Base-by-base conservation (phyloP, 2,888 invertebrate genomes). In the Carpatolechia fugitivella region DNA sequence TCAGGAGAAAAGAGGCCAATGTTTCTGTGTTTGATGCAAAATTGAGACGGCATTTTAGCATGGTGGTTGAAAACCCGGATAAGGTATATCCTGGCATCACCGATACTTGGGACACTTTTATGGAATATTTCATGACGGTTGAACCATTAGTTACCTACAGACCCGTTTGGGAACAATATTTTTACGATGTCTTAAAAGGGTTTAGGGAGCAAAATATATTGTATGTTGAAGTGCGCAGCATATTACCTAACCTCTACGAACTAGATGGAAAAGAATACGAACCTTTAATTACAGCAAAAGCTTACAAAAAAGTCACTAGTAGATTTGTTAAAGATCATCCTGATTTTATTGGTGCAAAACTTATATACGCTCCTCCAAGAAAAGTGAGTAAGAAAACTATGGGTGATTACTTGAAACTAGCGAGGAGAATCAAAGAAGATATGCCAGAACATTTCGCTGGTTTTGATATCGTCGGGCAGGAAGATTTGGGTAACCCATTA, bases 391-490 rank as follows among this genome's bases (percentile, higher is more conserved):
- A 65, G 0, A 56, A 65, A 0, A 72, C 78, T 0, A 68, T 93
- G 0, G 71, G 78, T 0, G 63, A 73, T 0, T 92, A 93, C 64
- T 72, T 94, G 38, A 51, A 66, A 41, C 57, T 78, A 20, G 84
- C 84, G 1, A 73, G 63, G 52, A 63, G 62, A 33, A 74, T 93
- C 14, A 90, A 92, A 73, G 67, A 66, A 0, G 72, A 80, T 7
- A 92, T 93, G 74, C 94, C 95, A 0, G 89, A 93, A 11, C 91
- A 93, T 57, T 86, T 96, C 36, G 94, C 93, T 20, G 96, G 96
- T 5, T 95, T 96, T 62, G 96, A 96, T 83, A 86, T 97, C 56
- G 95, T 96, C 0, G 96, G 96, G 0, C 94, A 94, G 68, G 96
- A 96, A 75, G 96, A 96, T 67, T 72, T 82, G 47, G 95, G 95